phyloP scores from a whole-genome alignment of 2,113 vertebrate species.

The Ivindomyrus marchei region DNA sequence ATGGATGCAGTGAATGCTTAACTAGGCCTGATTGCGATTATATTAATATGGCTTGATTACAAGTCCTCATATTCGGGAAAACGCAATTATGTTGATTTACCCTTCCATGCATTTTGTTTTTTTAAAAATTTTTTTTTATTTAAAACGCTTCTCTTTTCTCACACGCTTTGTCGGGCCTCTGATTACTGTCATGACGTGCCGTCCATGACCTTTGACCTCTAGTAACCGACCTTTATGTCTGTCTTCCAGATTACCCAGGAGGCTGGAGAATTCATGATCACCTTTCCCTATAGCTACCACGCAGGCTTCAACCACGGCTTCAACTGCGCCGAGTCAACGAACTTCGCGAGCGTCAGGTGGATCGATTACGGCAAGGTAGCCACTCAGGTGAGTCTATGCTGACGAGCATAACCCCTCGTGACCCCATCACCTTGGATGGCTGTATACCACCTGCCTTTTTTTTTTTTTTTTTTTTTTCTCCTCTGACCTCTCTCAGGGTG shows the following conservation, averaged over 20 bases:
- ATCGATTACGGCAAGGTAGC: conserved; percentile 96
- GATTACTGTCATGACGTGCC: not conserved
- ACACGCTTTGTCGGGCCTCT: not conserved
- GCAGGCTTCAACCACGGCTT: conserved; percentile 98
- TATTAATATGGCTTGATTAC: not conserved
- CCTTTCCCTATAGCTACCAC: conserved; percentile 96
- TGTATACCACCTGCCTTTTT: not conserved
- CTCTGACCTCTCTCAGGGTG: not conserved
- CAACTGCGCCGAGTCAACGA: conserved; percentile 97
- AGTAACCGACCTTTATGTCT: conserved; percentile 3
- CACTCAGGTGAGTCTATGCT: conserved; percentile 58
- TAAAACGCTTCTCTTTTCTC: not conserved
- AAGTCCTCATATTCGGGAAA: not conserved
- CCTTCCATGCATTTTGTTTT: not conserved
- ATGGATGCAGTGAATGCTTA: not conserved
- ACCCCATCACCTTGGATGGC: not conserved
- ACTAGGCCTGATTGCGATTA: not conserved
- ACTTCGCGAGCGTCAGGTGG: conserved; percentile 93
- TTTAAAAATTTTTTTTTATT: not conserved
- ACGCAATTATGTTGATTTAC: not conserved
- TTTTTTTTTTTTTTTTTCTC: too few relatives aligned
- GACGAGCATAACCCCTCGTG: not conserved
- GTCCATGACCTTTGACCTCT: not conserved
- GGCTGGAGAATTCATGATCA: conserved; percentile 94
- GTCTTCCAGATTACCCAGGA: conserved; percentile 84